Evolutionary conservation across 2,113 vertebrate species (phyloP), one percentile per base, ranked within the genome.

Genomic region (Cacatua alba): DNA sequence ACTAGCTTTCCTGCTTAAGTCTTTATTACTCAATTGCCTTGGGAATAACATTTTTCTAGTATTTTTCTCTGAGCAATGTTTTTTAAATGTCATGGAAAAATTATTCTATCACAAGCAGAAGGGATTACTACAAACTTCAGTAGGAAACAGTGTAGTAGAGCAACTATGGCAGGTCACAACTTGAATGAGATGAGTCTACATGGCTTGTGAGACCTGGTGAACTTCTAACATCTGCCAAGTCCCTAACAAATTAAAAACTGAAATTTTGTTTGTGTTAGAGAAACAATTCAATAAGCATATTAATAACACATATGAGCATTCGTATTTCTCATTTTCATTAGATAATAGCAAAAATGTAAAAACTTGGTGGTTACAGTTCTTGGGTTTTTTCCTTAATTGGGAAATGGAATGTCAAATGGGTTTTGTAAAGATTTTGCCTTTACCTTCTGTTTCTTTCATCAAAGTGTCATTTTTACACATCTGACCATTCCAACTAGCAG

Each of bases 401-500:
- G 41, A 65, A 92, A 53, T 64, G 29, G 63, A 10, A 25, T 90
- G 14, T 65, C 6, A 74, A 79, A 74, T 53, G 43, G 1, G 51
- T 91, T 91, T 75, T 17, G 4, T 33, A 79, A 43, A 90, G 7
- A 69, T 77, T 92, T 91, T 92, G 49, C 3, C 51, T 86, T 83
- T 75, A 15, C 35, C 23, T 84, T 86, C 71, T 76, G 10, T 70
- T 92, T 74, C 35, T 91, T 84, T 92, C 84, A 96, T 88, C 67
- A 20, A 37, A 78, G 35, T 78, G 53, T 82, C 95, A 91, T 91
- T 88, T 95, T 93, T 88, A 87, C 95, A 96, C 80, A 74, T 63
- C 63, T 90, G 53, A 82, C 82, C 94, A 95, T 96, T 96, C 43
- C 87, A 91, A 53, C 25, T 80, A 95, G 57, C 31, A 77, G 17